Evolutionary conservation across 2,113 vertebrate genomes (phyloP).

Genomic region (Callipepla californica): DNA sequence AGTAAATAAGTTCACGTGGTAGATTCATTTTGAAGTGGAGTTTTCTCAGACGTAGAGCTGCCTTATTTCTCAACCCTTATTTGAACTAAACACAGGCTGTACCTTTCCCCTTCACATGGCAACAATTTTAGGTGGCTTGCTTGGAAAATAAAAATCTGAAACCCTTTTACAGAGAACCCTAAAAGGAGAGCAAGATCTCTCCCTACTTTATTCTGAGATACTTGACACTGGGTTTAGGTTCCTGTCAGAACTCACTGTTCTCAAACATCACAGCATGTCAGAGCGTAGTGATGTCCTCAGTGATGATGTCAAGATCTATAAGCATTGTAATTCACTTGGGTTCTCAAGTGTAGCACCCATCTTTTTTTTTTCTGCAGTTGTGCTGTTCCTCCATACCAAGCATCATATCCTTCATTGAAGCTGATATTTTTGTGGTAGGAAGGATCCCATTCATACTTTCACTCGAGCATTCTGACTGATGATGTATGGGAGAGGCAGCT

Average conservation of each 20-base stretch:
- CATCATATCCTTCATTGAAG: background rate
- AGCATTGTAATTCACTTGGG: background rate
- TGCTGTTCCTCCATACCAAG: background rate
- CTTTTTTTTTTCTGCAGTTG: background rate
- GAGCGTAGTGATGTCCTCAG: background rate
- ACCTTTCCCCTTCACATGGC: background rate
- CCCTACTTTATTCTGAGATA: background rate
- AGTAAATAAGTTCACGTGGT: conserved; percentile 41
- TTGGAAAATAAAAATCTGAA: background rate
- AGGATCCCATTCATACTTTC: background rate
- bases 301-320: background rate
- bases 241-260: background rate
- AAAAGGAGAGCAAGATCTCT: background rate
- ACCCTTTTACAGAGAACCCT: background rate
- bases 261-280: rapidly evolving
- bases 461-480: background rate
- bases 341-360: background rate
- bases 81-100: conserved; percentile 18
- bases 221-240: background rate
- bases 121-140: background rate
- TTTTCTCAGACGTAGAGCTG: conserved; percentile 5
- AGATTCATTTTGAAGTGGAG: background rate
- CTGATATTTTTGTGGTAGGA: background rate
- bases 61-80: background rate
- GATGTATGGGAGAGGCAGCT: background rate